Evolutionary conservation across 2,797 vertebrate genomes (phyloP), one percentile per base, ranked within the genome.

Genomic region (Synanceia verrucosa): DNA sequence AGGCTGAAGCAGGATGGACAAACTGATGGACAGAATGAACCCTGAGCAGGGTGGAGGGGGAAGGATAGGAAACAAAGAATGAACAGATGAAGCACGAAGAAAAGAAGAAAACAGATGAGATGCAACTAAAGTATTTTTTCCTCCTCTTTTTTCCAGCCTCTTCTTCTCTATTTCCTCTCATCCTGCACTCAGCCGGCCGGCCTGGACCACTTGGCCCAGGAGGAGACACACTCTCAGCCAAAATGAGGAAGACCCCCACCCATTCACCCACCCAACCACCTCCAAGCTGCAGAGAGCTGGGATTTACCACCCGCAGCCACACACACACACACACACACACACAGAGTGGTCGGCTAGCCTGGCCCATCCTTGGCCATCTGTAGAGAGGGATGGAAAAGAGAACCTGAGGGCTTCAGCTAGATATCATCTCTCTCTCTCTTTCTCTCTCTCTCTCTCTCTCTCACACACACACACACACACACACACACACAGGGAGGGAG

Each of bases 121-220:
- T 34, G 47, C 26, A 68, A 77, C 79, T 78, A 58, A 90, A 91
- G 86, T 67, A 93, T 92, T 86, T 91, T 91, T 76, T 55, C 71
- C 68, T 28, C 19, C 1, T 11, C n/a, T 92, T 86, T 91, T 91
- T 76, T 55, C 71, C 68, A n/a, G n/a, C 1, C 7, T 12, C 18
- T 60, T 48, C 86, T 78, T 81, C 65, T 75, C 68, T 63, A 41
- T 75, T 67, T 76, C 55, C 26, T 74, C 50, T 73, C 48, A 69
- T 68, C 76, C 70, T 77, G 21, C 37, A 65, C 73, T 78, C 73
- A 78, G 74, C 43, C 36, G 9, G 29, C 21, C 33, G 10, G 56
- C 58, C 70, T 65, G 57, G 73, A 79, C 71, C 73, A 65, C 75
- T 86, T 53, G 23, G 33, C 55, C 57, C 62, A 56, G 19, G 60